Evolutionary conservation across 2,888 invertebrate genomes (phyloP).

Genomic region (Crocallis elinguaria): DNA sequence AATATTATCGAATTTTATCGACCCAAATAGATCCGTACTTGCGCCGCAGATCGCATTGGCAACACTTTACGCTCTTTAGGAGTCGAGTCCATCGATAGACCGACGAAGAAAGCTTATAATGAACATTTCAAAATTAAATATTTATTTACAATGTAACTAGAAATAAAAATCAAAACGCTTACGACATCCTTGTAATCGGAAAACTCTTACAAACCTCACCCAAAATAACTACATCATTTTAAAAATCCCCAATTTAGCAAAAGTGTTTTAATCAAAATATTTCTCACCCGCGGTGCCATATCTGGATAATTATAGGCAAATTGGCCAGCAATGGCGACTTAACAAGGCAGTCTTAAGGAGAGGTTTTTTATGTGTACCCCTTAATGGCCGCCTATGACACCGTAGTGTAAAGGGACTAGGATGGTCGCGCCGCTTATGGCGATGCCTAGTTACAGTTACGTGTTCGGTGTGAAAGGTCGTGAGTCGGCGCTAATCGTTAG

Average conservation of each 20-base stretch:
- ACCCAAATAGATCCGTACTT: too few species aligned
- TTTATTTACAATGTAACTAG: neutral
- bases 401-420: conserved; percentile 28
- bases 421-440: conserved; percentile 6
- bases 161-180: neutral
- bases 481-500: conserved; percentile 14
- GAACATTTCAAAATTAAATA: neutral
- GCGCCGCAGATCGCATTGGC: too few species aligned
- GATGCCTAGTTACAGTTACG: conserved; percentile 15
- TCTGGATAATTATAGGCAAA: conserved; percentile 75
- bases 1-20: too few species aligned
- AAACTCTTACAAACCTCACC: conserved; percentile 3
- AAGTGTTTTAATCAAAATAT: conserved; percentile 64
- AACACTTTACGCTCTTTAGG: too few species aligned
- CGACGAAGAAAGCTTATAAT: too few species aligned
- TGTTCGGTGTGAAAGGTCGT: conserved; percentile 19
- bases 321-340: conserved; percentile 54
- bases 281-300: conserved; percentile 58
- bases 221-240: conserved; percentile 6
- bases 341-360: conserved; percentile 60
- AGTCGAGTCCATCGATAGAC: too few species aligned
- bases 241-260: conserved; percentile 32
- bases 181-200: conserved; percentile 4
- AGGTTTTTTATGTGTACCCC: conserved; percentile 51
- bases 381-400: conserved; percentile 48